These are phyloP conservation scores for Sylvia borin DNA, from an alignment of 2,797 vertebrate species.

Conservation along the genomic window DNA sequence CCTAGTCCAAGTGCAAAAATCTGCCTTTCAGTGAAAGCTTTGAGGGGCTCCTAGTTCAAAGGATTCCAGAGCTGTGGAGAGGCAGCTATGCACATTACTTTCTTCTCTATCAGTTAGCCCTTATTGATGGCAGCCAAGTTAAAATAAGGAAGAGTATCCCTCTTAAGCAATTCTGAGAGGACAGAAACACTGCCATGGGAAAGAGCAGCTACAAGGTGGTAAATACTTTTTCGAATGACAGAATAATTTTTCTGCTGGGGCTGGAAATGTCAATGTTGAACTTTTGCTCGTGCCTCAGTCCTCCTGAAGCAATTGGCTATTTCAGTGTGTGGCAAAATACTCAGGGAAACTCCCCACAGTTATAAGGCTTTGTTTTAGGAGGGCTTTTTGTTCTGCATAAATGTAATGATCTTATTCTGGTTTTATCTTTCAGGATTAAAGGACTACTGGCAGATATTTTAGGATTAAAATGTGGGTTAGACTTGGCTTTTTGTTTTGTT, in stretches of 20 bases:
- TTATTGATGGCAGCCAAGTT: not conserved
- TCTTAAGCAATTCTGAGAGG: not conserved
- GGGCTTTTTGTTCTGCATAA: not conserved
- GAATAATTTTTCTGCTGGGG: slow-evolving; percentile 15
- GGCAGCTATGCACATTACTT: not conserved
- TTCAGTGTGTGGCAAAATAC: not conserved
- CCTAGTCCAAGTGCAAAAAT: not conserved
- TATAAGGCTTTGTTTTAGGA: slow-evolving; percentile 1
- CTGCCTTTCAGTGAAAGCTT: slow-evolving; percentile 11
- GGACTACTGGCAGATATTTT: not conserved
- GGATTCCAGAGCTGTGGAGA: not conserved
- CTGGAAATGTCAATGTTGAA: not conserved
- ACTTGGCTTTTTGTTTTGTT: not conserved
- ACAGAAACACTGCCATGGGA: not conserved
- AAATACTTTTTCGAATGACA: not conserved
- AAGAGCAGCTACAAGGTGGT: not conserved
- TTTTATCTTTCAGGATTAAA: slow-evolving; percentile 27
- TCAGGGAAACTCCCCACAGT: not conserved
- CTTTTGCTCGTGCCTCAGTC: not conserved
- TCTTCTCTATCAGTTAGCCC: not conserved
- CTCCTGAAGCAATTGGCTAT: not conserved
- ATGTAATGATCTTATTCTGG: not conserved
- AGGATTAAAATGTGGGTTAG: not conserved
- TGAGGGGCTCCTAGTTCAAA: slow-evolving; percentile 43
- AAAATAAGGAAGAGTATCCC: not conserved